These are phyloP conservation scores for Marmota flaviventris DNA, from an alignment of 2,113 vertebrate genomes.

Conservation along the genomic window DNA sequence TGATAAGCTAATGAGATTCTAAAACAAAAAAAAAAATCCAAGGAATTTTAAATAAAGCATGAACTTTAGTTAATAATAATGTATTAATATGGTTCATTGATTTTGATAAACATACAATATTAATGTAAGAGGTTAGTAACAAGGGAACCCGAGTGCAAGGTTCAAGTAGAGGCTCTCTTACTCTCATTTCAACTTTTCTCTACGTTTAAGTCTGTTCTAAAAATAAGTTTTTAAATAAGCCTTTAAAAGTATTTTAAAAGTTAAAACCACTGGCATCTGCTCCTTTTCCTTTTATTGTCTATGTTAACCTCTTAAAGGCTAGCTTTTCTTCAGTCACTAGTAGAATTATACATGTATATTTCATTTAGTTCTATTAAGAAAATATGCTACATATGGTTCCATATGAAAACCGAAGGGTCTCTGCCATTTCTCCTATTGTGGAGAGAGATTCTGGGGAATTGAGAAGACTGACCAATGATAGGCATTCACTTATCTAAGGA, in stretches of 20 bases:
- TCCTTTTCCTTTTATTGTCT: background rate
- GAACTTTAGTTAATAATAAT: slow-evolving; percentile 1
- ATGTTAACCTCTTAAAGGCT: background rate
- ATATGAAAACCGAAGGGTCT: background rate
- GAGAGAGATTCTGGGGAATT: background rate
- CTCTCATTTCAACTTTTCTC: background rate
- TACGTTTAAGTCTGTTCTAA: slow-evolving; percentile 34
- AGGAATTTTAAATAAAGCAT: slow-evolving; percentile 16
- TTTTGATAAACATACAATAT: background rate
- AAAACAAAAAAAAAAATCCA: slow-evolving; percentile 3
- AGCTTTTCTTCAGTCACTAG: background rate
- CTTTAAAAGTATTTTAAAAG: background rate
- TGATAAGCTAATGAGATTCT: background rate
- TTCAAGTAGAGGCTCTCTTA: background rate
- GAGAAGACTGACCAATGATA: background rate
- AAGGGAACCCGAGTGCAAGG: background rate
- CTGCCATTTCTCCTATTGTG: background rate
- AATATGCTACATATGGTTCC: background rate
- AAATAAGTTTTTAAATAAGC: background rate
- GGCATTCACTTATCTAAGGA: background rate
- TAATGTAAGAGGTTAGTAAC: slow-evolving; percentile 5
- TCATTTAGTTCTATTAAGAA: background rate
- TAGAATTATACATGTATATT: background rate
- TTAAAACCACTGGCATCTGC: background rate
- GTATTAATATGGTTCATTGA: background rate